Evolutionary conservation across 92 coral and sea anemone genomes (phyloP), one percentile per base, ranked within the genome.

Genomic region (Epizoanthus rinbou): DNA sequence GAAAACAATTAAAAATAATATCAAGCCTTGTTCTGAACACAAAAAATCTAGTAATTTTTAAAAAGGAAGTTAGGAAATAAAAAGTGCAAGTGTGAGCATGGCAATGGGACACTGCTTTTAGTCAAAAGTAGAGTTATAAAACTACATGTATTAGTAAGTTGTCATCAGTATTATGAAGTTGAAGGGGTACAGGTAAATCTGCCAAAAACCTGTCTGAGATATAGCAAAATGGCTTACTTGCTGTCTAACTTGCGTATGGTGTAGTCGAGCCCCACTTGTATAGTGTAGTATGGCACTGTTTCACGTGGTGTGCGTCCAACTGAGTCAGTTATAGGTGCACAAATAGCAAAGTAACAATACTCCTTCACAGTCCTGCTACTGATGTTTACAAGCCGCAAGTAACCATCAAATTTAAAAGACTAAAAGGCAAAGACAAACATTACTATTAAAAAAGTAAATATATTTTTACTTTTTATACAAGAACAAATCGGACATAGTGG

Each of bases 361-460:
- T 91, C 89, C 17, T 75, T 89, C 75, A 33, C 80, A 25, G 82
- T 91, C 3, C 86, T 90, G 86, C 64, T 71, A 50, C 69, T 80
- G 33, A 43, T 73, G 25, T 80, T 73, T 41, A 93, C 70, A 5
- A 75, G 85, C 43, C 86, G 89, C 57, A 87, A 33, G 47, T 86
- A 89, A 3, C 98, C 98, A 74, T 86, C 89, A 76, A 93, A 91
- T 85, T 87, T 91, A 78, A 93, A 93, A 17, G 91, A 88, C 97
- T 93, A 66, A 33, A 28, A 41, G n/a, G 23, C 56, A 45, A 10
- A 50, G 4, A 33, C 22, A 28, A 28, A 28, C 31, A 28, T 28
- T 28, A 28, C 31, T 28, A 28, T 28, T 28, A 28, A 28, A 21
- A 31, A 8, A 69, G 6, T 9, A 22, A 0, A 13, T n/a, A 18